phyloP scores from a whole-genome alignment of 2,797 vertebrate genomes.

The Acrossocheilus wenchowensis region DNA sequence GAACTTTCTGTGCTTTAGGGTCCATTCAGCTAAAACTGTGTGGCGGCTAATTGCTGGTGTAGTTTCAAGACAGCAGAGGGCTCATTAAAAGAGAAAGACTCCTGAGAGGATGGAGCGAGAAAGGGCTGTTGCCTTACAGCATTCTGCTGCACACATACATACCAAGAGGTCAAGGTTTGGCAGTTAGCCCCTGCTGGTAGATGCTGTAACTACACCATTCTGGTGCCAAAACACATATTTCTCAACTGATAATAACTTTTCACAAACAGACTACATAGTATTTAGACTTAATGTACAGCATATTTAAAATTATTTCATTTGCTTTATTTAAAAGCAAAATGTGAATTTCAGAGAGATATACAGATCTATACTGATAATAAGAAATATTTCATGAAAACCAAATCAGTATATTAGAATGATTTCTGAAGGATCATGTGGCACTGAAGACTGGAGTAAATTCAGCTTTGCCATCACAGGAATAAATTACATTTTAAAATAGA shows the following conservation, averaged over 20 bases:
- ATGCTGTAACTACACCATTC: neutral
- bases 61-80: slow-evolving; percentile 35
- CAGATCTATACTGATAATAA: neutral
- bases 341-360: neutral
- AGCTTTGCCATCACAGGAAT: neutral
- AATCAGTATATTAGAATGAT: neutral
- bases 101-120: neutral
- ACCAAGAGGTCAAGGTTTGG: neutral
- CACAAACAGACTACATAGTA: neutral
- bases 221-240: neutral
- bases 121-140: slow-evolving; percentile 1
- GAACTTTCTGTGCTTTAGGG: slow-evolving; percentile 21
- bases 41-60: slow-evolving; percentile 44
- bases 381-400: neutral
- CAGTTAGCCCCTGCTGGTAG: neutral
- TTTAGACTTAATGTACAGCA: neutral
- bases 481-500: neutral
- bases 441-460: neutral
- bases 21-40: slow-evolving; percentile 14
- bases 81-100: slow-evolving; percentile 26
- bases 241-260: neutral
- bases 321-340: neutral
- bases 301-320: neutral
- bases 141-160: neutral
- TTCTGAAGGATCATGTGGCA: neutral